Percentiles rank a stretch among this genome's conserved stretches.
phyloP scores from a whole-genome alignment of 2,113 vertebrate species.

The Lycaon pictus region DNA sequence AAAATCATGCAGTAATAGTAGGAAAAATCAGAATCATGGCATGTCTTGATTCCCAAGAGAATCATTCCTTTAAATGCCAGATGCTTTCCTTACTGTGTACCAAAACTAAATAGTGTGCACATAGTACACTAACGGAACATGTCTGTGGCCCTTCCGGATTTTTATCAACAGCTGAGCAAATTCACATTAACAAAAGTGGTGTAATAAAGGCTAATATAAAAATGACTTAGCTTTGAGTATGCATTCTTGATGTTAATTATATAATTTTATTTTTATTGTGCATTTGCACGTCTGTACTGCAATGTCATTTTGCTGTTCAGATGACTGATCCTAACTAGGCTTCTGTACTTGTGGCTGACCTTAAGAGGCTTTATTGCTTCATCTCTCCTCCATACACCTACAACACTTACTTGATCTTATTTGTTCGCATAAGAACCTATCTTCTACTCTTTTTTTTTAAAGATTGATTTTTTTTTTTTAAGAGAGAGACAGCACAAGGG shows the following conservation, averaged over 20 bases:
- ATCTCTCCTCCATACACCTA: neutral
- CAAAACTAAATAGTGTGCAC: neutral
- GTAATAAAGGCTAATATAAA: neutral
- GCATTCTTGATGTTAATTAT: neutral
- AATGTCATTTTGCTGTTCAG: neutral
- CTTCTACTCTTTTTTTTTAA: neutral
- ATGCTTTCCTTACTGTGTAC: neutral
- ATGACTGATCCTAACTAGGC: neutral
- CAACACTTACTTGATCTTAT: neutral
- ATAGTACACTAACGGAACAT: neutral
- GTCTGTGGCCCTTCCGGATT: neutral
- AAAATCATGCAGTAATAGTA: neutral
- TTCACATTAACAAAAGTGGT: neutral
- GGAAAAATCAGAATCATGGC: neutral
- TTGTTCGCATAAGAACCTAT: neutral
- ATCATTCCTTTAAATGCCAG: neutral
- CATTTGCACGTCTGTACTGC: neutral
- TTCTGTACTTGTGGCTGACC: neutral
- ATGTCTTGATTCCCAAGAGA: neutral
- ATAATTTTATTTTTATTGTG: neutral
- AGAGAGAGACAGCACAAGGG: neutral
- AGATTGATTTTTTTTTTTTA: neutral
- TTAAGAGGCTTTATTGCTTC: fast-evolving
- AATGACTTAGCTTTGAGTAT: neutral
- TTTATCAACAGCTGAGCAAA: neutral